Evolutionary conservation across 2,888 invertebrate genomes (phyloP), one percentile per base, ranked within the genome.

Genomic region (Podotricha telesiphe): DNA sequence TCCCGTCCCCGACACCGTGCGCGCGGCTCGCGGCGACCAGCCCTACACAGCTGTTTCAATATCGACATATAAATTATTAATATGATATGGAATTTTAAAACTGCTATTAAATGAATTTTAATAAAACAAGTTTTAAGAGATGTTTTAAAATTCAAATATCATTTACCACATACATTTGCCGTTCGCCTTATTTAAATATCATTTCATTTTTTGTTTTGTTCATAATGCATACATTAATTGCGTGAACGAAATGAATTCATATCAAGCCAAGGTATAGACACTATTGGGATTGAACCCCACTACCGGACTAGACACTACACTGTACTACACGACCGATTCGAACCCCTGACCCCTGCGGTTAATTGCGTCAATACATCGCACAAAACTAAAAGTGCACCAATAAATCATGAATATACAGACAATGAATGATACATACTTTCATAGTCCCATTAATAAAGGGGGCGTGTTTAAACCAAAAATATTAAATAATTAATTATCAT

Each of bases 11-110:
- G 42, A 17, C 63, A 42, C 45, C 34, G 45, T 11, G 15, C 48
- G 11, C 68, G 28, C 28, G 34, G 55, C 40, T 15, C 56, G 7
- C 68, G 67, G 11, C 67, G 61, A 13, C 67, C 62, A 34, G 51
- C 67, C 3, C 62, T 63, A 2, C 63, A 51, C 1, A 64, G 58
- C 51, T 65, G 65, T 15, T 65, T 65, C 56, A 65, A 65, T 20
- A 65, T 65, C 17, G 65, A 65, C n/a, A 65, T 65, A 65, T 65
- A 56, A 47, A 28, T 11, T 17, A 34, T 17, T 34, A 37, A 28
- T 28, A 4, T 28, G n/a, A 28, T 6, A 28, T 28, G 28, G 28
- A 28, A 28, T 28, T 4, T n/a, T n/a, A n/a, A n/a, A n/a, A n/a
- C n/a, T n/a, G n/a, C n/a, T n/a, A n/a, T n/a, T n/a, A n/a, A n/a